Base-by-base conservation (phyloP, 2,888 invertebrate genomes). In the Stenchaetothrips biformis region DNA sequence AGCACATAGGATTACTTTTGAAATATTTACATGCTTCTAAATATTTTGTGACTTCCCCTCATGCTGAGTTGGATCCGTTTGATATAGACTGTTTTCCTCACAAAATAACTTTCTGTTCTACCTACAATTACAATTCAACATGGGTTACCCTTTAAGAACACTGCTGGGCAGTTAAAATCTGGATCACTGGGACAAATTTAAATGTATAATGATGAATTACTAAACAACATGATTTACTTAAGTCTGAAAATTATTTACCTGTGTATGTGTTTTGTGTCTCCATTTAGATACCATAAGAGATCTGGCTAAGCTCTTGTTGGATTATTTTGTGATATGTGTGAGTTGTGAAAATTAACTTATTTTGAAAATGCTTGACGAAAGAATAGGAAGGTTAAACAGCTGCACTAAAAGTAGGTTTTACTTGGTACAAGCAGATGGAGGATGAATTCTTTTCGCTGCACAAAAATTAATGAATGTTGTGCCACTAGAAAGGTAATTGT, bases 251-350 rank as follows among this genome's bases (percentile, higher is more conserved):
- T 74, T 25, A 37, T 37, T 37, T 37, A 37, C 37, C 37, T 25
- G 25, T 74, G 8, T 74, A 11, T 74, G 21, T 74, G 21, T 74
- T 21, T 21, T 74, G 67, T 74, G 67, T 74, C 67, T 74, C 25
- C 67, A 25, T 25, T 37, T 74, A 74, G 67, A 7, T 25, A 74
- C 67, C 67, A 74, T 74, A 25, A 74, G 67, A 74, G 67, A 74
- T 74, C 11, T 25, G 7, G 67, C 67, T 74, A 25, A 74, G 25
- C 67, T 74, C 67, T 74, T 74, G 67, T 74, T 25, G 67, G 67
- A 25, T 74, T 74, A 74, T 74, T 74, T 74, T 74, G 67, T 74
- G 67, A 74, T 74, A 74, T 74, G 67, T 74, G 25, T 74, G 25
- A 21, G 25, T 59, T 74, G 67, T 74, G 11, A 74, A 74, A 74